Evolutionary conservation across 2,797 vertebrate species (phyloP).

Genomic region (Aulostomus chinensis): DNA sequence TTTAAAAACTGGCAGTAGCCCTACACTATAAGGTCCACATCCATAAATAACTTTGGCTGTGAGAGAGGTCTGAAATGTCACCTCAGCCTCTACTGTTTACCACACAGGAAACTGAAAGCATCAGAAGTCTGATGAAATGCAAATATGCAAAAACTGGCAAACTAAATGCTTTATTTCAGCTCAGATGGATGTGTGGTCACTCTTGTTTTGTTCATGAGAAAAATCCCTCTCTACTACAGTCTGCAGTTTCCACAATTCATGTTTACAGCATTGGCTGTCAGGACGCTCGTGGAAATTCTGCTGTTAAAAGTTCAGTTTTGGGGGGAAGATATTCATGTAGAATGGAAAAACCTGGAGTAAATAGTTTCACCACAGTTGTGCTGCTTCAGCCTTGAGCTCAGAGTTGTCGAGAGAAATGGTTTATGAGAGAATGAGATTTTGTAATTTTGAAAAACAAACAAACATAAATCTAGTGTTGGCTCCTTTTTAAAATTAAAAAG

Average conservation of each 20-base stretch:
- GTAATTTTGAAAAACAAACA: too few species aligned
- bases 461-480: too few species aligned
- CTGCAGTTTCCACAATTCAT: slow-evolving; percentile 14
- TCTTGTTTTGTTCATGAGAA: slow-evolving; percentile 3
- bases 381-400: not conserved
- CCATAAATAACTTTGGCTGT: slow-evolving; percentile 3
- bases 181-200: not conserved
- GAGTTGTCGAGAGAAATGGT: not conserved
- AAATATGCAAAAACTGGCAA: not conserved
- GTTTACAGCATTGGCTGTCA: not conserved
- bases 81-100: not conserved
- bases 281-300: slow-evolving; percentile 8
- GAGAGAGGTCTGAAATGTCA: slow-evolving; percentile 7
- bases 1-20: too few species aligned
- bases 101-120: not conserved
- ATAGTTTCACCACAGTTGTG: not conserved
- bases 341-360: slow-evolving; percentile 9
- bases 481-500: too few species aligned
- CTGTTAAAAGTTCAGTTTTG: slow-evolving; percentile 4
- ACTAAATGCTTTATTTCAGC: not conserved
- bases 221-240: not conserved
- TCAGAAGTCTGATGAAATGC: not conserved
- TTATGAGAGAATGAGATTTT: too few species aligned
- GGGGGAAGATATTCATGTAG: too few species aligned
- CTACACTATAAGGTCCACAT: not conserved